These are phyloP conservation scores for Apotomis betuletana DNA, from an alignment of 2,888 invertebrate genomes.

Conservation along the genomic window DNA sequence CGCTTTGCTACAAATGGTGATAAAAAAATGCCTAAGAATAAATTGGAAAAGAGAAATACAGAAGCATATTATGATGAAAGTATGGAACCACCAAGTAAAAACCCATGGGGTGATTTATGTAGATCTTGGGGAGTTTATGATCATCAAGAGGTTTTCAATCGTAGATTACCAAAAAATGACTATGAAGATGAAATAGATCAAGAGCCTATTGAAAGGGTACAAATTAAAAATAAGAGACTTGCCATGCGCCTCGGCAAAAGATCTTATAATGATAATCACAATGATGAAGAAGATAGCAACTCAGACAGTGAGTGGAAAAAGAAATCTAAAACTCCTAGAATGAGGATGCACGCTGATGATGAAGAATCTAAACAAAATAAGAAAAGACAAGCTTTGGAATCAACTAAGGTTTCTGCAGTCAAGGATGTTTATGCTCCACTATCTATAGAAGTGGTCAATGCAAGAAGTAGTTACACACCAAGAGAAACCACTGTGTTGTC, in stretches of 20 bases:
- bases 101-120: slow-evolving; percentile 90
- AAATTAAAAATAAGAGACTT: slow-evolving; percentile 68
- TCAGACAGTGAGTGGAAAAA: slow-evolving; percentile 84
- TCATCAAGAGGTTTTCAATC: slow-evolving; percentile 81
- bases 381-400: slow-evolving; percentile 56
- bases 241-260: slow-evolving; percentile 74
- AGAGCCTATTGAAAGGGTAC: slow-evolving; percentile 54
- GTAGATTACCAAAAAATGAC: slow-evolving; percentile 62
- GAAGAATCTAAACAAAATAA: slow-evolving; percentile 86
- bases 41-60: slow-evolving; percentile 52
- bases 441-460: slow-evolving; percentile 75
- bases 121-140: slow-evolving; percentile 87
- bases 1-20: slow-evolving; percentile 90
- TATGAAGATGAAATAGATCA: slow-evolving; percentile 56
- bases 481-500: slow-evolving; percentile 65
- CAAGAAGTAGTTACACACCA: slow-evolving; percentile 59
- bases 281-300: slow-evolving; percentile 70
- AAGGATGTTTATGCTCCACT: slow-evolving; percentile 67
- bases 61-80: slow-evolving; percentile 59
- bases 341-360: slow-evolving; percentile 96
- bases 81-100: slow-evolving; percentile 75
- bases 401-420: slow-evolving; percentile 47
- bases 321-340: slow-evolving; percentile 87
- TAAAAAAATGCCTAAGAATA: slow-evolving; percentile 85
- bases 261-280: slow-evolving; percentile 52